Conservation (phyloP, 2,113 vertebrate genomes). For the Podilymbus podiceps region DNA sequence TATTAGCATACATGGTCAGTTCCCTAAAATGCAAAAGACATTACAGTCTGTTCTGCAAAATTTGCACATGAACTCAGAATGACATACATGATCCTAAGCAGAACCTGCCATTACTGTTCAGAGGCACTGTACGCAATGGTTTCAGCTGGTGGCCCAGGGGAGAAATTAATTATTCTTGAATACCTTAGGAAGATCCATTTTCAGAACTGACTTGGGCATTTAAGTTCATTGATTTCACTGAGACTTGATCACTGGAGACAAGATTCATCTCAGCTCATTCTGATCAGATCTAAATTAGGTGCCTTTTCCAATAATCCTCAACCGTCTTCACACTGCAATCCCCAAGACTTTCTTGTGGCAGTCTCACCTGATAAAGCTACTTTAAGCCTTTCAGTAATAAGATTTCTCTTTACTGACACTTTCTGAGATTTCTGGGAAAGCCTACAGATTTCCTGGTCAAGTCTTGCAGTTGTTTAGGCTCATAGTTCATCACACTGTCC, state of each 20-base stretch:
- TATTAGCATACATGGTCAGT: neutral
- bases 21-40: neutral
- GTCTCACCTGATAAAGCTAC: neutral
- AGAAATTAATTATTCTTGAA: neutral
- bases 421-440: neutral
- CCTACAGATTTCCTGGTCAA: neutral
- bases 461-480: neutral
- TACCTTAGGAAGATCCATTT: neutral
- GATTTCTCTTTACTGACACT: neutral
- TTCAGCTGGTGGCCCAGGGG: neutral
- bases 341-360: neutral
- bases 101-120: neutral
- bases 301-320: conserved; percentile 34
- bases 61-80: neutral
- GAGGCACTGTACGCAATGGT: neutral
- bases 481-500: neutral
- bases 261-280: neutral
- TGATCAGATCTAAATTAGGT: conserved; percentile 18
- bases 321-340: neutral
- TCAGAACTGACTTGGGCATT: neutral
- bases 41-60: neutral
- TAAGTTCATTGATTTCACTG: conserved; percentile 32
- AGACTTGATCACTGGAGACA: neutral
- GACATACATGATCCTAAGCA: neutral
- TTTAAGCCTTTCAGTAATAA: neutral